Base-by-base conservation (phyloP, 2,113 vertebrate genomes). In the Gracilinanus agilis region DNA sequence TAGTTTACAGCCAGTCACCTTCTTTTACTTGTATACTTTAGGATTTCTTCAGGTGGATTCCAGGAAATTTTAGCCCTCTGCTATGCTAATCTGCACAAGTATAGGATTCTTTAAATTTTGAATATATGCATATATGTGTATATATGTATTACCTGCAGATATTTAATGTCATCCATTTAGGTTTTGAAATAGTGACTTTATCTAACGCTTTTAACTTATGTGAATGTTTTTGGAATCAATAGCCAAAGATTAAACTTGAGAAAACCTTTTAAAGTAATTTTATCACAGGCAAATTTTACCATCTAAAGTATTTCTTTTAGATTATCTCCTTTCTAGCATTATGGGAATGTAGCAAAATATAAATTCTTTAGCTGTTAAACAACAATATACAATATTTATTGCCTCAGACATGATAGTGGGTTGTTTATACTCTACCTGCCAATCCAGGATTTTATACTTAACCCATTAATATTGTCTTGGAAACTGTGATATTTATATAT, bases 141-240 rank as follows among this genome's bases (percentile, higher is more conserved):
- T 67, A 13, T 67, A 67, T 67, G 16, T 61, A 61, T 61, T 94
- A 96, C 96, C 96, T 97, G 91, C 90, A 96, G 94, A 94, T 96
- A 94, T 75, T 95, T 97, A 97, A 97, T 97, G 94, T 96, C 94
- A 98, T 0, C 1, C 93, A 96, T 98, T 97, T 97, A 95, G 92
- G 96, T 97, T 96, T 95, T 96, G 94, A 97, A 97, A 91, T n/a
- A 95, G 90, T 96, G 94, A 96, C 95, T 96, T 96, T 27, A 53
- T 97, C 95, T 90, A 61, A 94, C 94, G 53, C 94, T 16, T 96
- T 96, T 94, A 90, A 95, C 95, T 97, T 96, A 97, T 93, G 96
- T 96, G 95, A 95, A 94, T 97, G 29, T 95, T 67, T 44, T 83
- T 95, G 94, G 96, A 96, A 89, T 88, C 11, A 94, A 93, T 96